Evolutionary conservation across 2,888 invertebrate species (phyloP), one percentile per base, ranked within the genome.

Genomic region (Pherbina coryleti): DNA sequence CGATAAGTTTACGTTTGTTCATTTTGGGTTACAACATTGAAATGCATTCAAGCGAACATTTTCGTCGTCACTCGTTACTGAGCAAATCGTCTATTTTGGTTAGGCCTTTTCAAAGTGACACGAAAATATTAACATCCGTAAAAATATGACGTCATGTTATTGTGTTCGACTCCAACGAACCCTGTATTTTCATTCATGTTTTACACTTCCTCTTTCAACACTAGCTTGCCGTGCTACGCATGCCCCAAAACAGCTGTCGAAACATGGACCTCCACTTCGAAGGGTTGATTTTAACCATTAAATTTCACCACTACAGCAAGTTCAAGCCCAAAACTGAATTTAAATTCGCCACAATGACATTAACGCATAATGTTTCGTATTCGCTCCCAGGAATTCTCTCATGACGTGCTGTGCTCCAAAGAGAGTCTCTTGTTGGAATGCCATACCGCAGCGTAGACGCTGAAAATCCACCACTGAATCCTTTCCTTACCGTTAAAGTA

Each of bases 401-500:
- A 11, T 22, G 28, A 60, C 19, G 25, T 60, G 3, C 28, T 60
- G 11, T 4, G 11, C 57, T 60, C 25, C n/a, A n/a, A 55, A 22
- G 55, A 55, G 11, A 11, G 44, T 11, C 14, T 44, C 14, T 44
- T 44, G 44, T 11, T 44, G 44, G 44, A 44, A 44, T 44, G 44
- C 14, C 44, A 44, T 44, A 44, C 44, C 44, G 14, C 34, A 34
- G 34, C 34, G 9, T 19, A 34, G 31, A 37, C 31, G 37, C 3
- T 17, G 25, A 28, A 53, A 51, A 22, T 19, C 1, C 19, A 34
- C 25, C 25, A 28, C 8, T 22, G 19, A 31, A 53, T 75, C 67
- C 67, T 67, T 75, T 72, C 51, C 25, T 66, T 55, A 75, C 75
- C 66, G 67, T 67, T 67, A 69, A 28, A 51, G 31, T 44, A 74